Evolutionary conservation across 1,140 invertebrate species (phyloP).

Genomic region (Epicauta chinensis): DNA sequence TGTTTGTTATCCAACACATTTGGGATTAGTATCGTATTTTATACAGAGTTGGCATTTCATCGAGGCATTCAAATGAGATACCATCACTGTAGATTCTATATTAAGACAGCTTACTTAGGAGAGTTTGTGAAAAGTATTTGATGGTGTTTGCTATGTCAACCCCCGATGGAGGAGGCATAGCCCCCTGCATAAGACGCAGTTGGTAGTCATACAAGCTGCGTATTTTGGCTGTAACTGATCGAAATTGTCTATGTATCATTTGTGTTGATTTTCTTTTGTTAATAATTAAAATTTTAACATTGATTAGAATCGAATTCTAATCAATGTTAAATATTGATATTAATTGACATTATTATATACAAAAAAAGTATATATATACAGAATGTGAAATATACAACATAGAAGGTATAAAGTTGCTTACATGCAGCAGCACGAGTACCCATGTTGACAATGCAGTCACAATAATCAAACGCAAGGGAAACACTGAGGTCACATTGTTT

Average conservation of each 20-base stretch:
- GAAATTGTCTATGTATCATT: background rate
- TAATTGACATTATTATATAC: too few relatives aligned
- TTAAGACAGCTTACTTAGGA: too few relatives aligned
- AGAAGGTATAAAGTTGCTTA: constrained; percentile 48
- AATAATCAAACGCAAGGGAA: constrained; percentile 46
- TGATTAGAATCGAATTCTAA: too few relatives aligned
- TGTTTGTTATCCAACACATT: constrained; percentile 1
- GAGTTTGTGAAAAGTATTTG: constrained; percentile 95
- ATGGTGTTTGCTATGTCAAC: constrained; percentile 94
- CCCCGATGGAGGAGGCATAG: constrained; percentile 87
- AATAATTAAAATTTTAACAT: too few relatives aligned
- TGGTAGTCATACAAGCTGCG: constrained; percentile 94
- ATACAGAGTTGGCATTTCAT: too few relatives aligned
- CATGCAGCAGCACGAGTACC: constrained; percentile 66
- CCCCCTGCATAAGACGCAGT: constrained; percentile 82
- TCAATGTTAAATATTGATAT: too few relatives aligned
- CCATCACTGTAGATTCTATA: too few relatives aligned
- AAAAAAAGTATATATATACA: too few relatives aligned
- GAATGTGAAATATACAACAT: constrained; percentile 11
- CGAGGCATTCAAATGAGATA: too few relatives aligned
- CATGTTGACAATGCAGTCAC: constrained; percentile 55
- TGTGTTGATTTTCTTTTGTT: too few relatives aligned
- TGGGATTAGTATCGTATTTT: too few relatives aligned
- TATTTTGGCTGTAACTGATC: constrained; percentile 93
- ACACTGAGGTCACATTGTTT: constrained; percentile 46